phyloP scores from a whole-genome alignment of 1,140 invertebrate species.

The Aphis craccivora region DNA sequence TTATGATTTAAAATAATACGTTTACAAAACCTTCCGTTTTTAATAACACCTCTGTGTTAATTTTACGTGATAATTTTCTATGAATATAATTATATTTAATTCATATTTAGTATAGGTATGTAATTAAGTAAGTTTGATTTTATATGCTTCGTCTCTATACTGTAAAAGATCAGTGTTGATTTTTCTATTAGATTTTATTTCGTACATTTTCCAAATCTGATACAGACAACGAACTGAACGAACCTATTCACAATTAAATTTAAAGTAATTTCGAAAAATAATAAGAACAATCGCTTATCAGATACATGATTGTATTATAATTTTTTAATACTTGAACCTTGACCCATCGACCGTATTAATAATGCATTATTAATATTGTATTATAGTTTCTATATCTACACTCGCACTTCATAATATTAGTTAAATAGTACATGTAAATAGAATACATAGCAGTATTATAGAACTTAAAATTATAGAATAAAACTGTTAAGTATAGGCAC shows the following conservation, averaged over 20 bases:
- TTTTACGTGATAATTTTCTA: background rate
- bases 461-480: background rate
- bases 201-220: background rate
- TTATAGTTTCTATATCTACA: background rate
- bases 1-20: background rate
- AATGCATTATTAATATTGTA: slow-evolving; percentile 15
- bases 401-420: background rate
- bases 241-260: slow-evolving; percentile 2
- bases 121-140: background rate
- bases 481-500: background rate
- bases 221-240: background rate
- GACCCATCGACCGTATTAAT: background rate
- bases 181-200: background rate
- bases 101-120: background rate
- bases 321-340: slow-evolving; percentile 21
- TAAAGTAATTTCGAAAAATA: background rate
- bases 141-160: background rate
- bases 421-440: background rate
- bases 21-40: background rate
- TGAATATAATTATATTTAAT: background rate
- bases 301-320: slow-evolving; percentile 20
- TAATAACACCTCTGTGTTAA: background rate
- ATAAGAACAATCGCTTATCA: background rate
- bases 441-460: background rate
- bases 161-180: background rate